These are phyloP conservation scores for Tinea pellionella DNA, from an alignment of 2,888 invertebrate species.

Conservation along the genomic window DNA sequence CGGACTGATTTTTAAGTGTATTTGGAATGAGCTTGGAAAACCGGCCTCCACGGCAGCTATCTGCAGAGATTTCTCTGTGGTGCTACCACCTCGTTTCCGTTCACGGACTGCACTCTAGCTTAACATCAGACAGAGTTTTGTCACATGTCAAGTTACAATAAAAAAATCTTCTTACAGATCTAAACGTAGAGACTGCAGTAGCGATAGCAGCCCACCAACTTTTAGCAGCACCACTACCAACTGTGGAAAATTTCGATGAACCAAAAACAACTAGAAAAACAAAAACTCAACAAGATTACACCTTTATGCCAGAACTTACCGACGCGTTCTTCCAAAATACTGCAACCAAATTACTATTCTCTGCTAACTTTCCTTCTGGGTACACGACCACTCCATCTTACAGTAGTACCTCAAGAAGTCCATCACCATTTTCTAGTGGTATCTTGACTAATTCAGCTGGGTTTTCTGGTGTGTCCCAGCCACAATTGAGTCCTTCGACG, in stretches of 20 bases:
- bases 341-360: background rate
- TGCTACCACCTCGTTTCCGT: too few species aligned
- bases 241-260: constrained; percentile 43
- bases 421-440: background rate
- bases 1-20: too few species aligned
- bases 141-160: background rate
- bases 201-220: constrained; percentile 61
- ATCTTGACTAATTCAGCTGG: constrained; percentile 17
- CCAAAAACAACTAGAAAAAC: constrained; percentile 30
- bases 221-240: constrained; percentile 53
- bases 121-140: too few species aligned
- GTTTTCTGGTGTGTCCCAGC: constrained; percentile 20
- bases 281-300: constrained; percentile 27
- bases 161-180: constrained; percentile 32
- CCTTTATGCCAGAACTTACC: constrained; percentile 41
- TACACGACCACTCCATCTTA: constrained; percentile 13
- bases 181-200: constrained; percentile 52
- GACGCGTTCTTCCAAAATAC: constrained; percentile 4
- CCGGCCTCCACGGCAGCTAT: too few species aligned
- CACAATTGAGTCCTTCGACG: constrained; percentile 14
- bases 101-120: too few species aligned
- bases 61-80: too few species aligned
- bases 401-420: constrained; percentile 7
- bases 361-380: background rate
- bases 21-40: too few species aligned